These are phyloP conservation scores for Diglossa cyanea DNA, from an alignment of 2,797 vertebrate genomes.

Conservation along the genomic window DNA sequence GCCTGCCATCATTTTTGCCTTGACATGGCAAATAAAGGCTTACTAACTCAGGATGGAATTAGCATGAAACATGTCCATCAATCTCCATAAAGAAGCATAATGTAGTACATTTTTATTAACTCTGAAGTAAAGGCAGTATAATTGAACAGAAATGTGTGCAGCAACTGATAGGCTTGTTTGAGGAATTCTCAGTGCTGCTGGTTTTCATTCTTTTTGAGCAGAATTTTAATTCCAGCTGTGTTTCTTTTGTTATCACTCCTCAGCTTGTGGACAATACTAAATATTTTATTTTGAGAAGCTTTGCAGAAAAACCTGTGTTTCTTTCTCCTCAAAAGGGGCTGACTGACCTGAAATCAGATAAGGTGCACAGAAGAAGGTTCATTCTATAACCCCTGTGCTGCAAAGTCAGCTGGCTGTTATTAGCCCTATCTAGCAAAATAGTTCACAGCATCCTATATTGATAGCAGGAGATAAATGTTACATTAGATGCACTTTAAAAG, in stretches of 20 bases:
- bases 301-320: slow-evolving; percentile 2
- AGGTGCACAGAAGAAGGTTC: neutral
- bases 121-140: slow-evolving; percentile 17
- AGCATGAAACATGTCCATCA: slow-evolving; percentile 65
- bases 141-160: slow-evolving; percentile 28
- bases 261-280: neutral
- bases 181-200: neutral
- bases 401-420: slow-evolving; percentile 23
- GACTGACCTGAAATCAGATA: slow-evolving; percentile 44
- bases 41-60: slow-evolving; percentile 62
- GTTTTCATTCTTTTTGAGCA: slow-evolving; percentile 11
- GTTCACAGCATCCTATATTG: slow-evolving; percentile 12
- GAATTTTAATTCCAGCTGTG: neutral
- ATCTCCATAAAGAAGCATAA: slow-evolving; percentile 56
- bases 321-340: neutral
- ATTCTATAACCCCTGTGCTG: neutral
- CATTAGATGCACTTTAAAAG: slow-evolving; percentile 31
- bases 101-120: slow-evolving; percentile 34
- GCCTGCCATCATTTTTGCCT: slow-evolving; percentile 69
- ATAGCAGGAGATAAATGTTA: slow-evolving; percentile 45
- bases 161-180: slow-evolving; percentile 19
- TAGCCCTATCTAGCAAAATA: slow-evolving; percentile 35
- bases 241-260: neutral
- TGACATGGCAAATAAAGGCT: slow-evolving; percentile 66
- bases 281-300: slow-evolving; percentile 28